Evolutionary conservation across 2,113 vertebrate species (phyloP).

Genomic region (Pterocles burchelli): DNA sequence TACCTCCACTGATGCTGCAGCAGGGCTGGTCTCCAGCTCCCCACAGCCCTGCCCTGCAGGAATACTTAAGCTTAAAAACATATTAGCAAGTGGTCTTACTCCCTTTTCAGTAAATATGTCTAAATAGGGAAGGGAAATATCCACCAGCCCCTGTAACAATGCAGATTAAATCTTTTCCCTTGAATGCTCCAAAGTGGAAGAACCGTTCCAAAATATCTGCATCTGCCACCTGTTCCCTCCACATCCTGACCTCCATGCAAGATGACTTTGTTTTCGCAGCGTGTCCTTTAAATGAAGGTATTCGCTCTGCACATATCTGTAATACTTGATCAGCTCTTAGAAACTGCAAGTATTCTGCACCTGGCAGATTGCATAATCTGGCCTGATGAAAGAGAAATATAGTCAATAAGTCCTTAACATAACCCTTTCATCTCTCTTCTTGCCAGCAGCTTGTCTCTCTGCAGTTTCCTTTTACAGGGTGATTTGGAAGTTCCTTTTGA

Average conservation of each 20-base stretch:
- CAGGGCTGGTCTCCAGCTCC: not conserved
- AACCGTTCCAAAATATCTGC: conserved; percentile 20
- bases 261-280: not conserved
- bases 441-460: conserved; percentile 3
- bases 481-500: conserved; percentile 59
- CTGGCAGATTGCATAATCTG: conserved; percentile 22
- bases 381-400: conserved; percentile 43
- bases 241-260: conserved; percentile 21
- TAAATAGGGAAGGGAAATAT: conserved; percentile 33
- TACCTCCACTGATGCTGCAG: not conserved
- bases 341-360: conserved; percentile 42
- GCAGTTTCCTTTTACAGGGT: conserved; percentile 51
- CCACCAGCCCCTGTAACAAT: not conserved
- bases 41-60: not conserved
- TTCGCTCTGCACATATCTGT: not conserved
- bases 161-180: conserved; percentile 32
- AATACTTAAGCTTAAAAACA: conserved; percentile 20
- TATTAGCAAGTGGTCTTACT: conserved; percentile 1
- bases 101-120: not conserved
- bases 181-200: not conserved
- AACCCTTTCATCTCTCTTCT: conserved; percentile 22
- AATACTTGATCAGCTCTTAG: conserved; percentile 42
- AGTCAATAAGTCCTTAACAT: conserved; percentile 4
- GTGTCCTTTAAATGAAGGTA: not conserved
- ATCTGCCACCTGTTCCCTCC: conserved; percentile 21